These are phyloP conservation scores for Gasterosteus nipponicus DNA, from an alignment of 2,113 vertebrate species.

Conservation along the genomic window DNA sequence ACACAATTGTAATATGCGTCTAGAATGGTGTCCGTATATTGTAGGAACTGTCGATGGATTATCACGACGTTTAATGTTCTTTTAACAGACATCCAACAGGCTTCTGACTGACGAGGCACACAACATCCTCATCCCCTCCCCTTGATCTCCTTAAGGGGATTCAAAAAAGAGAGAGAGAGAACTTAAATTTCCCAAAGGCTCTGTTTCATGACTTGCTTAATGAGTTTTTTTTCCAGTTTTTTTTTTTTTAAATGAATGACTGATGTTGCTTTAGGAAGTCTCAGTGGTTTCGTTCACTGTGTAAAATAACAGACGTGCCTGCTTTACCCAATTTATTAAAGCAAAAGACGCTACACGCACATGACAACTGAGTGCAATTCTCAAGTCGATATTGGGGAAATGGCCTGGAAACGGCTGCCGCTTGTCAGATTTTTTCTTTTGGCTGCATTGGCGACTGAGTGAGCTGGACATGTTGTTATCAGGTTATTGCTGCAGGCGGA, in stretches of 20 bases:
- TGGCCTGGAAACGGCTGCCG: constrained; percentile 7
- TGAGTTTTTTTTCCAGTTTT: neutral
- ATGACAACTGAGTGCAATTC: neutral
- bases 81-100: constrained; percentile 19
- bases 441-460: constrained; percentile 36
- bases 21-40: neutral
- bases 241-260: neutral
- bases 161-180: constrained; percentile 39
- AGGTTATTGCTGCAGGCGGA: constrained; percentile 52
- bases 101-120: constrained; percentile 7
- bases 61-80: neutral
- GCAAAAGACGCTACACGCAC: neutral
- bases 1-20: neutral
- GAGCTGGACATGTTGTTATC: constrained; percentile 56
- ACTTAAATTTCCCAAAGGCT: constrained; percentile 32
- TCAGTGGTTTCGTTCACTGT: neutral
- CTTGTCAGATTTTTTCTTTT: constrained; percentile 4
- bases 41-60: neutral
- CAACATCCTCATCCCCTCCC: constrained; percentile 30
- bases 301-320: constrained; percentile 1
- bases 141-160: constrained; percentile 42
- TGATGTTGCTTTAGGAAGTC: constrained; percentile 18
- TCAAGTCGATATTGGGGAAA: neutral
- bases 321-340: neutral
- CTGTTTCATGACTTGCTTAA: constrained; percentile 11